phyloP scores from a whole-genome alignment of 2,113 vertebrate genomes.

The Brienomyrus brachyistius region DNA sequence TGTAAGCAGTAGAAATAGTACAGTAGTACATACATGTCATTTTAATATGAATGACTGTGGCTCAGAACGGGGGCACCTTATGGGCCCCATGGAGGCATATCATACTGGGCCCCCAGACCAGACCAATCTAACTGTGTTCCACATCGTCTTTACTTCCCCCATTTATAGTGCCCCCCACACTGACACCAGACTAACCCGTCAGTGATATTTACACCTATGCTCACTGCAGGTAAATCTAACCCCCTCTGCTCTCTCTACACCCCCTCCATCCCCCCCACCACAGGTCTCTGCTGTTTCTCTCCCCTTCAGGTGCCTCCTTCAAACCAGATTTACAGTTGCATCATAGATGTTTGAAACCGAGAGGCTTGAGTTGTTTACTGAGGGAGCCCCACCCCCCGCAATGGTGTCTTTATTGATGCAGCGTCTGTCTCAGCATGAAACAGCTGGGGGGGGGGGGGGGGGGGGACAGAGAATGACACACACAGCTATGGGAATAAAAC shows the following conservation, averaged over 20 bases:
- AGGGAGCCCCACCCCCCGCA: no score
- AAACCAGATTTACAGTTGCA: no score
- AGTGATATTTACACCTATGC: background rate
- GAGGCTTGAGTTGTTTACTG: no score
- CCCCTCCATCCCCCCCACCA: background rate
- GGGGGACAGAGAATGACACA: no score
- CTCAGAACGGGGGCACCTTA: no score
- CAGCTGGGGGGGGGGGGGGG: no score
- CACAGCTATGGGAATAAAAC: no score
- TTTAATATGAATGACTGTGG: background rate
- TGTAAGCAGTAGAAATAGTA: background rate
- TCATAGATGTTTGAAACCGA: no score
- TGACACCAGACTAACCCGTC: background rate
- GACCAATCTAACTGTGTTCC: background rate
- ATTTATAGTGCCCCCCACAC: background rate
- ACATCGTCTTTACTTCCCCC: background rate
- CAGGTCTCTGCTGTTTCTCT: no score
- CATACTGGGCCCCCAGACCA: background rate
- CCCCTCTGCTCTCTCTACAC: background rate
- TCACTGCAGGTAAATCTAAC: background rate
- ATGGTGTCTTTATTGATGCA: no score
- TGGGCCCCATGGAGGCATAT: background rate
- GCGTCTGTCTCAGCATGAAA: no score
- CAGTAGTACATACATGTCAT: background rate
- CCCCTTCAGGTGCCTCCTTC: no score